Base-by-base conservation (phyloP, 2,888 invertebrate species). In the Thumatha senex region DNA sequence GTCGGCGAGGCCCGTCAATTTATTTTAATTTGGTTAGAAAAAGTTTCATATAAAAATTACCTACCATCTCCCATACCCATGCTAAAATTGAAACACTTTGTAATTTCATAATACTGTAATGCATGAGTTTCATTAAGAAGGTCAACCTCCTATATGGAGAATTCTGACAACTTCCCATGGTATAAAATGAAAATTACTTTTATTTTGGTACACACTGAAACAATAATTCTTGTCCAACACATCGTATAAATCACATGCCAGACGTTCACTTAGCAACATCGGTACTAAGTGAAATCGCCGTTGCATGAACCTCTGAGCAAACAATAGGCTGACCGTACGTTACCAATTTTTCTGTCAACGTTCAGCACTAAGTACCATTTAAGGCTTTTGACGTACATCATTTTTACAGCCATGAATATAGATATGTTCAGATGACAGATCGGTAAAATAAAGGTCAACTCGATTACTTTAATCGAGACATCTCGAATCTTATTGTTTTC, bases 381-480 rank as follows among this genome's bases (percentile, higher is more conserved):
- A 82, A 57, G 78, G 79, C 61, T 72, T 76, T 78, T 81, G 82
- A 79, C 78, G 74, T 72, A 78, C 76, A 78, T 82, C 82, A 80
- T 80, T 77, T 81, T 76, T 76, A 77, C 75, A 72, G 63, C 70
- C 70, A 72, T 72, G 71, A 79, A 79, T 83, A 80, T 82, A 82
- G 78, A 83, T 78, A 77, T 80, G 78, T 80, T 75, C 73, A 68
- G 69, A 78, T 82, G 84, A 84, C 81, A 72, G 78, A 81, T 82
- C 78, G 74, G 54, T 63, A 67, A 71, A 64, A 43, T 67, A 85
- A 84, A 85, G 86, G 86, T 84, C 84, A 78, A 70, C 74, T 69
- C 80, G 84, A 84, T 86, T 85, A 84, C 83, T 82, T 84, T 86
- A 85, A 86, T 86, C 85, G 84, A 80, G 80, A 84, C 82, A 80